phyloP scores from a whole-genome alignment of 2,888 invertebrate genomes.

The Thereva unica region DNA sequence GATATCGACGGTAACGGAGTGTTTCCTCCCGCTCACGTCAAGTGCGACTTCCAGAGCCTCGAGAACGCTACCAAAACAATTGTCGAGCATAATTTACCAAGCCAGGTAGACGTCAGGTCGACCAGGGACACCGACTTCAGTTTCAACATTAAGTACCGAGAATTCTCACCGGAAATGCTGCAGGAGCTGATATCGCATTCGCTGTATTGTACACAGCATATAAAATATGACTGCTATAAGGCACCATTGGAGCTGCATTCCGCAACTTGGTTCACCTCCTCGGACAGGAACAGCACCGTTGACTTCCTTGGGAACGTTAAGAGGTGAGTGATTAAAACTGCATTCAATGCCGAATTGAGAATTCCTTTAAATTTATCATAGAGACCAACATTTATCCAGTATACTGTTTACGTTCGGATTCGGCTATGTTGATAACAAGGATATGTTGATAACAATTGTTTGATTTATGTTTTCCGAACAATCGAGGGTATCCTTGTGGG shows the following conservation, averaged over 20 bases:
- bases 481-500: too few species aligned
- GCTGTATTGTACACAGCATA: slow-evolving; percentile 84
- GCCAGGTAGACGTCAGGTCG: slow-evolving; percentile 85
- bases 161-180: slow-evolving; percentile 88
- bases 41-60: slow-evolving; percentile 87
- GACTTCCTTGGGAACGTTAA: slow-evolving; percentile 84
- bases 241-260: slow-evolving; percentile 86
- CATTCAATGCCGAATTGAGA: too few species aligned
- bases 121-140: slow-evolving; percentile 79
- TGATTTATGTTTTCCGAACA: too few species aligned
- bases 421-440: too few species aligned
- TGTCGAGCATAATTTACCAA: slow-evolving; percentile 88
- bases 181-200: slow-evolving; percentile 89
- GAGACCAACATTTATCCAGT: too few species aligned
- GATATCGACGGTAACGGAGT: slow-evolving; percentile 94
- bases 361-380: too few species aligned
- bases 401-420: too few species aligned
- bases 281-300: slow-evolving; percentile 75
- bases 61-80: slow-evolving; percentile 85
- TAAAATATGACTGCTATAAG: slow-evolving; percentile 88
- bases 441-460: too few species aligned
- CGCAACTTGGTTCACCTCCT: slow-evolving; percentile 86
- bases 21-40: slow-evolving; percentile 88
- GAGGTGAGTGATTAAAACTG: slow-evolving; percentile 60
- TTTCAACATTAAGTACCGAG: slow-evolving; percentile 83